Conservation (phyloP, 2,888 invertebrate genomes). For the Ichneumoninae sp. region DNA sequence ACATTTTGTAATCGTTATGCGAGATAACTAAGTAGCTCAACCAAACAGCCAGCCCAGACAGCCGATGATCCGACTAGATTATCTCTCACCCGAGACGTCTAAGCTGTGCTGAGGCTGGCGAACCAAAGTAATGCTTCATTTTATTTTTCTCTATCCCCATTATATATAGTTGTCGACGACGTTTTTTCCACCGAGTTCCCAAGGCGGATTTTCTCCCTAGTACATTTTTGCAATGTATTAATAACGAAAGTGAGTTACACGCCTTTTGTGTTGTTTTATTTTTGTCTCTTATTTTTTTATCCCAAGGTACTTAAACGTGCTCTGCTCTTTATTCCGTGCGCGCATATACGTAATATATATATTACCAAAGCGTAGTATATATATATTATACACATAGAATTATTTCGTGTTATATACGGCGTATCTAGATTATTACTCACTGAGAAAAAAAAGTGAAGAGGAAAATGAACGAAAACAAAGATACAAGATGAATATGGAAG, state of each 20-base stretch:
- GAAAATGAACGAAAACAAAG: not conserved
- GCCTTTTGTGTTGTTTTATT: not conserved
- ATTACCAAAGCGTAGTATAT: slow-evolving; percentile 38
- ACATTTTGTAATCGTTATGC: not conserved
- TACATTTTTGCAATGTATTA: slow-evolving; percentile 13
- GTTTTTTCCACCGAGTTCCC: slow-evolving; percentile 3
- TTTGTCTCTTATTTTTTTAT: not conserved
- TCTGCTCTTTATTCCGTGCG: not conserved
- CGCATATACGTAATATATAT: slow-evolving; percentile 19
- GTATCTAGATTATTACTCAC: slow-evolving; percentile 52
- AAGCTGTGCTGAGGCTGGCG: slow-evolving; percentile 10
- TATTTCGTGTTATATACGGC: slow-evolving; percentile 54
- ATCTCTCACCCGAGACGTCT: not conserved
- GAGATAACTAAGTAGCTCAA: not conserved
- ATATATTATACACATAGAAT: slow-evolving; percentile 21
- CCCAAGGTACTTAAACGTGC: not conserved
- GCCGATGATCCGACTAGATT: not conserved
- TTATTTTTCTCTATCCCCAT: not conserved
- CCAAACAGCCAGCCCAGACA: not conserved
- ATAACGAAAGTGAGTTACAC: not conserved
- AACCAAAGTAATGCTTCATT: slow-evolving; percentile 23
- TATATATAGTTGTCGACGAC: not conserved
- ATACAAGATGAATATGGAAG: slow-evolving; percentile 28
- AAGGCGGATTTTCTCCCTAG: not conserved
- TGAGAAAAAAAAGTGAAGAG: slow-evolving; percentile 8